Conservation (phyloP, 53 echinoderm and acorn worm genomes). For the Glandiceps talaboti region DNA sequence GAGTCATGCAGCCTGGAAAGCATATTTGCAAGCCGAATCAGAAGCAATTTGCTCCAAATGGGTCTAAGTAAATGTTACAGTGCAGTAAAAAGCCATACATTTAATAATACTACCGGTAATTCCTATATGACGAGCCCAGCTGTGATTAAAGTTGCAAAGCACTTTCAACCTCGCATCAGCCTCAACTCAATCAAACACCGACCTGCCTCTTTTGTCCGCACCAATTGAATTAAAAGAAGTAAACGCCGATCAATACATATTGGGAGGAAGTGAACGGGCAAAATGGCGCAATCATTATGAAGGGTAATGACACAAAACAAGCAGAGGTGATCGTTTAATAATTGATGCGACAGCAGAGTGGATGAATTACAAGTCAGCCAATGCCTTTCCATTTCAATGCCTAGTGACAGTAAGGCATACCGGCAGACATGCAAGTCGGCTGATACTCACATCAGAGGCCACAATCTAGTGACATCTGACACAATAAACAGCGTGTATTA, state of each 20-base stretch:
- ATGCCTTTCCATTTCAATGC: not conserved
- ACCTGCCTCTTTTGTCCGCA: not conserved
- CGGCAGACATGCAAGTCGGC: not conserved
- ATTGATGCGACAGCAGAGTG: not conserved
- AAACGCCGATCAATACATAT: not conserved
- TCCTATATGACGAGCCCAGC: not conserved
- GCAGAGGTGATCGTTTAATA: not conserved
- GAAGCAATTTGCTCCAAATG: not conserved
- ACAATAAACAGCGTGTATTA: no score
- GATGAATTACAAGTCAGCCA: not conserved
- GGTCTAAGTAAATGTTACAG: not conserved
- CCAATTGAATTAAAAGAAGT: not conserved
- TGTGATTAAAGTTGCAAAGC: not conserved
- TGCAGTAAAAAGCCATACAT: not conserved
- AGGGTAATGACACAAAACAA: not conserved
- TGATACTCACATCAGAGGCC: not conserved
- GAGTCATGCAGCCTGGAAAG: not conserved
- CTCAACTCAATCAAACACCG: not conserved
- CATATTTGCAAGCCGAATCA: not conserved
- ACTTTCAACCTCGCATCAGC: not conserved
- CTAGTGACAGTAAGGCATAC: not conserved
- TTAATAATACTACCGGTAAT: not conserved
- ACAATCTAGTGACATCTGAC: no score
- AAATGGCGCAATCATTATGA: not conserved
- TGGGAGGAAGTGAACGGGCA: not conserved